A percentile compares a stretch with the other conserved stretches of the same genome.
Evolutionary conservation across 2,797 vertebrate species (phyloP).

Genomic region (Melopsittacus undulatus): DNA sequence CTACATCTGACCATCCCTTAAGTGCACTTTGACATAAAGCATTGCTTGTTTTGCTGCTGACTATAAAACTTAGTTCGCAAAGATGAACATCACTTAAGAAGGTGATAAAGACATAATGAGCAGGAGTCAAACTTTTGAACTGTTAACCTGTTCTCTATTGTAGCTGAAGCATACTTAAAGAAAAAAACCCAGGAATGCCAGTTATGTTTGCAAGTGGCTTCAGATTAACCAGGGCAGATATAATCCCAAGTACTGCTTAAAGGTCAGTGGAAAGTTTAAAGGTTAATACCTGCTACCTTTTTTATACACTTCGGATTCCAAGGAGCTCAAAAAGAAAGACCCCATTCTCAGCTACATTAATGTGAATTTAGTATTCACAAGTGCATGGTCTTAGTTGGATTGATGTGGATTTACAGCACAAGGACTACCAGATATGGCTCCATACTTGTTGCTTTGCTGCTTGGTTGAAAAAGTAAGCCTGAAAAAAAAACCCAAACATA

Average conservation of each 20-base stretch:
- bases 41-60: neutral
- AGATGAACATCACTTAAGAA: neutral
- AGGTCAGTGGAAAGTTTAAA: constrained; percentile 45
- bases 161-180: neutral
- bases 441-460: neutral
- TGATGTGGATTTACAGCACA: constrained; percentile 11
- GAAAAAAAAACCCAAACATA: neutral
- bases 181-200: neutral
- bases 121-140: neutral
- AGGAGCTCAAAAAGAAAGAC: constrained; percentile 28
- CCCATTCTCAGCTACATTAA: neutral
- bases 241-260: constrained; percentile 49
- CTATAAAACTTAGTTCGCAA: neutral
- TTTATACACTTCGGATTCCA: neutral
- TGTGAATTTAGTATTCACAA: constrained; percentile 21
- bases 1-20: neutral
- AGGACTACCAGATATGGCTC: neutral
- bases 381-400: neutral
- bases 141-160: neutral
- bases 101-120: neutral
- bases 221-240: constrained; percentile 33
- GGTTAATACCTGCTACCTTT: constrained; percentile 30
- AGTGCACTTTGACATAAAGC: neutral
- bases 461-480: neutral
- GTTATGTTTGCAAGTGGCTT: constrained; percentile 41